These are phyloP conservation scores for Neopipo cinnamomea DNA, from an alignment of 2,113 vertebrate genomes.

Conservation along the genomic window DNA sequence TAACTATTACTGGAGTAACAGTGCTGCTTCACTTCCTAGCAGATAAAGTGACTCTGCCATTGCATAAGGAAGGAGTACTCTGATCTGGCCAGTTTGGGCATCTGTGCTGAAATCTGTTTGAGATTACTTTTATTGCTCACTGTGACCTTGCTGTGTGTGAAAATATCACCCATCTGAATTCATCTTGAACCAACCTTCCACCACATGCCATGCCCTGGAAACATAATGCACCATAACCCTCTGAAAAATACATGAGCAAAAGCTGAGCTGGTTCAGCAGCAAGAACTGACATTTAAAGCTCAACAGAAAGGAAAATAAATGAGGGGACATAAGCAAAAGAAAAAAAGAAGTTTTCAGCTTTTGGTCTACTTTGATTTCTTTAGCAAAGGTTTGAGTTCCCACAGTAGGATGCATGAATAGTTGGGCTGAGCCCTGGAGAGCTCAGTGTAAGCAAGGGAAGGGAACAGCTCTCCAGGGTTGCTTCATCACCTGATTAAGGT, in stretches of 20 bases:
- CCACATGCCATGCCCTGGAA: slow-evolving; percentile 34
- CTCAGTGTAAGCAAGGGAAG: neutral
- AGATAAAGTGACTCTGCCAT: neutral
- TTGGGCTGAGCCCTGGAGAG: neutral
- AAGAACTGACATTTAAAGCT: neutral
- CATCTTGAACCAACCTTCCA: neutral
- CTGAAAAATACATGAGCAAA: neutral
- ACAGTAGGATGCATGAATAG: neutral
- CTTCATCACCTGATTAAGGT: slow-evolving; percentile 14
- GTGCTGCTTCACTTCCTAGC: neutral
- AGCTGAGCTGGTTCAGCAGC: neutral
- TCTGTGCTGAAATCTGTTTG: slow-evolving; percentile 33
- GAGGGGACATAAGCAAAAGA: neutral
- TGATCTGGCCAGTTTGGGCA: neutral
- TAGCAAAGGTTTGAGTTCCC: neutral
- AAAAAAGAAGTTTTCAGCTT: neutral
- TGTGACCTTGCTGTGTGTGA: slow-evolving; percentile 21
- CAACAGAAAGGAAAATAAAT: neutral
- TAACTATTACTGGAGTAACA: neutral
- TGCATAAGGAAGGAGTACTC: neutral
- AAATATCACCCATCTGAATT: neutral
- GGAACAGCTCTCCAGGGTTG: neutral
- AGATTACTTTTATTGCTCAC: neutral
- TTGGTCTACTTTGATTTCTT: neutral
- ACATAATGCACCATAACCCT: neutral